Evolutionary conservation across 2,113 vertebrate genomes (phyloP).

Genomic region (Saimiri boliviensis): DNA sequence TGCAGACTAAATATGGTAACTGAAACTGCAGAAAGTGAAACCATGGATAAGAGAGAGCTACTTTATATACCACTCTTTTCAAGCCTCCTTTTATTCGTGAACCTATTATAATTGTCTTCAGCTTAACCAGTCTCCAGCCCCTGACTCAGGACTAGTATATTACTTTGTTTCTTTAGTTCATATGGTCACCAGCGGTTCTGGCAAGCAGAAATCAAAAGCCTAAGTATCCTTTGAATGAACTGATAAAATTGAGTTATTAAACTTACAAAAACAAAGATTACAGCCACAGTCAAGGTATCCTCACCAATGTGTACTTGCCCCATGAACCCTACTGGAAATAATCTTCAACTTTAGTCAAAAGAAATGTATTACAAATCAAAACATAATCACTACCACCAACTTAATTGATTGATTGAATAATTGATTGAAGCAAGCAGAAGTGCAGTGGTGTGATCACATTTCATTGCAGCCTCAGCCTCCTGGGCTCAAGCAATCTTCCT

Average conservation of each 20-base stretch:
- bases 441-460: too few relatives aligned
- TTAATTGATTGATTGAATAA: neutral
- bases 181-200: neutral
- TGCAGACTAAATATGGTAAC: neutral
- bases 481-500: too few relatives aligned
- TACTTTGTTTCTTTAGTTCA: neutral
- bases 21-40: neutral
- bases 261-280: constrained; percentile 25
- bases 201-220: constrained; percentile 1
- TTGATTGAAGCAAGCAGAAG: too few relatives aligned
- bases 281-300: neutral
- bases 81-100: neutral
- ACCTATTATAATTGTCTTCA: neutral
- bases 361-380: constrained; percentile 21
- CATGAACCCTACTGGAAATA: neutral
- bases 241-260: constrained; percentile 13
- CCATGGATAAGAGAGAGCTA: too few relatives aligned
- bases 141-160: neutral
- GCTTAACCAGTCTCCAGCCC: neutral
- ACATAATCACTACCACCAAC: constrained; percentile 24
- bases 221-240: neutral
- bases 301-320: neutral
- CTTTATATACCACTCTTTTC: neutral
- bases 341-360: constrained; percentile 35
- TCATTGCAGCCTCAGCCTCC: too few relatives aligned